Conservation (phyloP, 2,113 vertebrate species). For the Myrmecobius fasciatus region DNA sequence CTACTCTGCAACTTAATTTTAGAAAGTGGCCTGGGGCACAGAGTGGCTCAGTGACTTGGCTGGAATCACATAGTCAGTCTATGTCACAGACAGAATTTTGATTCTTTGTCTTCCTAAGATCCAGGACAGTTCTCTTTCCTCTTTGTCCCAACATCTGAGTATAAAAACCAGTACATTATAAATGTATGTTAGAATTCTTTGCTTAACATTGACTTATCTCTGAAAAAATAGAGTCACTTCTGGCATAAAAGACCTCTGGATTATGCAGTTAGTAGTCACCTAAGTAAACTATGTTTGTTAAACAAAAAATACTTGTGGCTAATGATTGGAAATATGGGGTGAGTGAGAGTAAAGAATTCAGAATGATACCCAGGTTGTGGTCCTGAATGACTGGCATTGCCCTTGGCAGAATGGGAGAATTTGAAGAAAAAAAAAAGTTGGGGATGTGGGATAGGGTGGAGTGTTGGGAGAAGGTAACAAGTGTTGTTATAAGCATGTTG, state of each 20-base stretch:
- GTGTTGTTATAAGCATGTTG: not conserved
- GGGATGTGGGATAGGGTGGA: no score
- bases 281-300: not conserved
- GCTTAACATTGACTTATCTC: not conserved
- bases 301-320: not conserved
- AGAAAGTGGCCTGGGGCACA: not conserved
- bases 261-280: not conserved
- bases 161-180: not conserved
- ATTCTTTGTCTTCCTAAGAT: not conserved
- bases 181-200: not conserved
- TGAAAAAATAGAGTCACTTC: not conserved
- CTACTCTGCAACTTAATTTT: not conserved
- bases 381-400: not conserved
- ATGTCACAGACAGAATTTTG: not conserved
- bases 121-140: not conserved
- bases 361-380: not conserved
- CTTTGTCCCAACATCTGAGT: not conserved
- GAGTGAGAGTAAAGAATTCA: not conserved
- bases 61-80: not conserved
- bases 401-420: not conserved
- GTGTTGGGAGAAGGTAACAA: not conserved
- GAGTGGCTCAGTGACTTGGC: not conserved
- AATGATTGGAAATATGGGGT: not conserved
- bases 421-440: not conserved
- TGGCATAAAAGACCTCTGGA: not conserved